These are phyloP conservation scores for Aldrovandia affinis DNA, from an alignment of 2,797 vertebrate genomes.

Conservation along the genomic window DNA sequence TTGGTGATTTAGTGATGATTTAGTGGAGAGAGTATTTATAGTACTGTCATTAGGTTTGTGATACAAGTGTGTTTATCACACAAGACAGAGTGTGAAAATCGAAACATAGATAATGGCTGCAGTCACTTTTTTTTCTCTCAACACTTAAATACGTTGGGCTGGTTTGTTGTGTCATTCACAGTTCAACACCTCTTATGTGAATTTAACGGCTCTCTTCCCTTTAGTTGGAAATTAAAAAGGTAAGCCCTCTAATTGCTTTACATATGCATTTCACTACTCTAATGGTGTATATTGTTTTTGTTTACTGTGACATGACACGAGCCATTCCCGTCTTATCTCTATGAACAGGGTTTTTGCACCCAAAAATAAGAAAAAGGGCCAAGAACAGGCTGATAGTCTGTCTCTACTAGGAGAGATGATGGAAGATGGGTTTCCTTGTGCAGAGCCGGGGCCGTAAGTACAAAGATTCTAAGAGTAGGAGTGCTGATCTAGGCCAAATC, in stretches of 20 bases:
- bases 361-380: neutral
- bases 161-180: neutral
- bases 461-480: too few species aligned
- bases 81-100: conserved; percentile 11
- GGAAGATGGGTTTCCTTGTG: neutral
- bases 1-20: neutral
- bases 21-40: neutral
- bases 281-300: neutral
- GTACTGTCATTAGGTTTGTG: neutral
- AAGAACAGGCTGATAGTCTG: neutral
- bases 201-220: neutral
- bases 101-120: neutral
- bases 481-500: too few species aligned
- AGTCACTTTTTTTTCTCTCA: neutral
- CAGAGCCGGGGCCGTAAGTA: too few species aligned
- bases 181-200: neutral
- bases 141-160: neutral
- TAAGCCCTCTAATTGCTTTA: neutral
- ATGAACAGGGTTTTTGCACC: neutral
- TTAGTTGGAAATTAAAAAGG: neutral
- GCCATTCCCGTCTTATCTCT: too few species aligned
- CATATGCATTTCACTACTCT: neutral
- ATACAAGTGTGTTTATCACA: neutral
- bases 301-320: too few species aligned
- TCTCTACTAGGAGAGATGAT: neutral